Conservation (phyloP, 2,113 vertebrate species). For the Hystrix brachyura region DNA sequence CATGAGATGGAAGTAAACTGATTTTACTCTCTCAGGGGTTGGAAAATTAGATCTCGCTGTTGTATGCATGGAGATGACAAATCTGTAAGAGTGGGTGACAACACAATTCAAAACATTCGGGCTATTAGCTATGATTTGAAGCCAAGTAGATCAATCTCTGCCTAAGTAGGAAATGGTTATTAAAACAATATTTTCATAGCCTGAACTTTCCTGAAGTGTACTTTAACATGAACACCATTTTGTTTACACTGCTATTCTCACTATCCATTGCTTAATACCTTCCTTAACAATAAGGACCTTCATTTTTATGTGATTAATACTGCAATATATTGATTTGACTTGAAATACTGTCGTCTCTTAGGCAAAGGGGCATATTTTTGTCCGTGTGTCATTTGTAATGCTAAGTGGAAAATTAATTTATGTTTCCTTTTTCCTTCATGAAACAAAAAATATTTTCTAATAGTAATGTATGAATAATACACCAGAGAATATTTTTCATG, state of each 20-base stretch:
- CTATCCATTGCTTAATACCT: background rate
- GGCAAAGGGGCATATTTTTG: background rate
- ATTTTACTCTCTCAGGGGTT: conserved; percentile 34
- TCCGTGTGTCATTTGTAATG: background rate
- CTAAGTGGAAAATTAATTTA: background rate
- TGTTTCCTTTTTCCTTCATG: background rate
- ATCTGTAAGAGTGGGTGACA: conserved; percentile 12
- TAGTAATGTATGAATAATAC: background rate
- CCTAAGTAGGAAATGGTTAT: background rate
- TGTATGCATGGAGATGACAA: conserved; percentile 9
- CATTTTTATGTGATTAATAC: background rate
- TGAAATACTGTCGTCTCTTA: background rate
- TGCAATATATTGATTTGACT: background rate
- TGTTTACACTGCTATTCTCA: background rate
- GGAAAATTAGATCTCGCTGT: conserved; percentile 33
- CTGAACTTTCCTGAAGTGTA: background rate
- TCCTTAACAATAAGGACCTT: background rate
- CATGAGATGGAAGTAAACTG: background rate
- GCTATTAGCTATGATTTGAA: conserved; percentile 26
- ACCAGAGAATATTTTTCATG: background rate
- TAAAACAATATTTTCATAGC: background rate
- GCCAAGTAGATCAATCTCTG: conserved; percentile 35
- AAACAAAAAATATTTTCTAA: background rate
- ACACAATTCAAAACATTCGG: conserved; percentile 36
- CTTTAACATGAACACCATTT: background rate